Evolutionary conservation across 2,113 vertebrate species (phyloP), one percentile per base, ranked within the genome.

Genomic region (Coregonus clupeaformis): DNA sequence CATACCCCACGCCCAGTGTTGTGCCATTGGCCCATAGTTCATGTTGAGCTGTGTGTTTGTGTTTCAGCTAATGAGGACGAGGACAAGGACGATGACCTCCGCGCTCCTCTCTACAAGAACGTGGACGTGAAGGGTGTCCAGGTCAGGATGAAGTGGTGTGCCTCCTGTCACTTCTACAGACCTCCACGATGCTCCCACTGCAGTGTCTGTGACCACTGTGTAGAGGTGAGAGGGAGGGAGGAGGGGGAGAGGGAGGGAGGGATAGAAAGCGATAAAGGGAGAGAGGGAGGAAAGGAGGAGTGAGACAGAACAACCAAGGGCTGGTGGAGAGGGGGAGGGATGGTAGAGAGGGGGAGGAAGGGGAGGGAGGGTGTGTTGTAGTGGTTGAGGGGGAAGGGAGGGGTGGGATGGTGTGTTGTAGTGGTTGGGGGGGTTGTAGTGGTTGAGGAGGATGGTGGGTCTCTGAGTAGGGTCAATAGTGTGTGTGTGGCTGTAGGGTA

Each of bases 71-170:
- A 95, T 29, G 97, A 98, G 78, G 97, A 99, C 2, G 97, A 98
- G 88, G 97, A 99, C 72, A 98, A 98, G 77, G 91, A 93, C 0
- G 90, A 92, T 0, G 91, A 91, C 80, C 87, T 92, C 69, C 93
- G 95, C 0, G 96, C 97, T 12, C 97, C 97, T 0, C 93, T 99
- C n/a, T 98, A 97, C 88, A 98, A 97, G 94, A 99, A 96, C 0
- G 94, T 97, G 92, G 96, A 98, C 1, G 97, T 99, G 79, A 95
- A 95, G 86, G 97, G 97, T 25, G 93, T 98, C 90, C 96, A 97
- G 92, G 95, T 99, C 91, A 95, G 96, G 84, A 97, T 99, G 96
- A 99, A 99, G 82, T 99, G 97, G 97, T 99, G 97, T 0, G 93
- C 95, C 0, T 97, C 97, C 0, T 99, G 97, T 85, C 97, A 96